Base-by-base conservation (phyloP, 2,888 invertebrate genomes). In the Ochropleura leucogaster region DNA sequence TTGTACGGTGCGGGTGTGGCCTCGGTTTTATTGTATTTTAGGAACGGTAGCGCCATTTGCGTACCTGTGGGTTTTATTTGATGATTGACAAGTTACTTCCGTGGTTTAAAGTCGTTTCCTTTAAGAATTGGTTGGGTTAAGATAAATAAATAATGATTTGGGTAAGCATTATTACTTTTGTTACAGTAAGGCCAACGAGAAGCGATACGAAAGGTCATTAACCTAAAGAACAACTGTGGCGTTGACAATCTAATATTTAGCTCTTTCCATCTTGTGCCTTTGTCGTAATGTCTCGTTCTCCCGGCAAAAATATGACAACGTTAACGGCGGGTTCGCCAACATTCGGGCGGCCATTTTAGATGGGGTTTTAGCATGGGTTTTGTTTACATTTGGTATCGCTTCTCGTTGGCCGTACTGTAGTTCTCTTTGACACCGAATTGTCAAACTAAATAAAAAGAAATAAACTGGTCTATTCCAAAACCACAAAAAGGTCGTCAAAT, bases 21-120 rank as follows among this genome's bases (percentile, higher is more conserved):
- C 60, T 62, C 20, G 20, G 53, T 53, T 67, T 60, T 60, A 20
- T 64, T 68, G 63, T 72, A 30, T 49, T 40, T 64, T 55, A 80
- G 30, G 63, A 60, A 60, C 53, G 59, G 83, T 80, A 47, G 53
- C 70, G 68, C 63, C 67, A 60, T 69, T 66, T 53, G 79, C 67
- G 59, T 78, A 67, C 57, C 62, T 80, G 53, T 49, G 10, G 20
- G 40, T 55, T 84, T 74, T 80, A 62, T 80, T 80, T 65, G 7
- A 57, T 79, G 47, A 57, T 84, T 44, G 47, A n/a, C 44, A 53
- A 18, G 47, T 70, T 14, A n/a, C 3, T 10, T 18, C 49, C n/a
- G 30, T 62, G 9, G 9, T 63, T 63, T 10, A 49, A 46, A 44
- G 51, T 44, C 18, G 10, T 53, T 71, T 14, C 6, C 30, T 72